Percentiles rank a stretch among this genome's conserved stretches.
These are phyloP conservation scores for Limnephilus marmoratus DNA, from an alignment of 2,888 invertebrate genomes.

Conservation along the genomic window DNA sequence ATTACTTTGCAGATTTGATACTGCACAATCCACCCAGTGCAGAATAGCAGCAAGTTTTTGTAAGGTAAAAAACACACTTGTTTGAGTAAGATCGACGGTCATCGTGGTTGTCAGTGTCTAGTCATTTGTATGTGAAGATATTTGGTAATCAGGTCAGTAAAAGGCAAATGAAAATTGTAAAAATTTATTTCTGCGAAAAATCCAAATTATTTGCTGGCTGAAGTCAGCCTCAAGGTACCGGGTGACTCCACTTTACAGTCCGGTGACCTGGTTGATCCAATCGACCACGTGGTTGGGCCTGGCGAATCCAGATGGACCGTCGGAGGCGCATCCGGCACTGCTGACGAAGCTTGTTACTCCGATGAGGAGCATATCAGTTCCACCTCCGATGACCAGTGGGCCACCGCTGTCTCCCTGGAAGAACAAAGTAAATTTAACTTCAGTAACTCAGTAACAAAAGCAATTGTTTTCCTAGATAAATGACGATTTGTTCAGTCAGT, in stretches of 20 bases:
- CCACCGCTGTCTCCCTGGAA: conserved; percentile 61
- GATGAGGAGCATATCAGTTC: conserved; percentile 61
- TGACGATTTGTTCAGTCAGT: neutral
- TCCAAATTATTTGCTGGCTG: neutral
- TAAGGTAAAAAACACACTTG: neutral
- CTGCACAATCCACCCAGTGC: neutral
- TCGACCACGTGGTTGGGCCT: conserved; percentile 37
- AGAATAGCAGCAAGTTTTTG: neutral
- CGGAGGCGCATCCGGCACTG: conserved; percentile 38
- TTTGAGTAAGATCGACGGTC: too few species aligned
- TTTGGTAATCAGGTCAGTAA: neutral
- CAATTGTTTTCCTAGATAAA: neutral
- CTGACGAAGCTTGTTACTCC: conserved; percentile 60
- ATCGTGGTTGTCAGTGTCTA: neutral
- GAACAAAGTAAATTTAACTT: neutral
- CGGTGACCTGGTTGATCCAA: conserved; percentile 55
- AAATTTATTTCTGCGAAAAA: neutral
- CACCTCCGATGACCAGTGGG: conserved; percentile 33
- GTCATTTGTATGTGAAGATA: neutral
- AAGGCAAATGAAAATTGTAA: neutral
- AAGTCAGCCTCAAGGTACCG: neutral
- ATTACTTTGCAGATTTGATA: neutral
- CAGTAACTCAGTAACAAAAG: neutral
- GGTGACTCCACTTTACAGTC: conserved; percentile 19
- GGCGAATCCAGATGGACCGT: conserved; percentile 54